phyloP scores from a whole-genome alignment of 2,888 invertebrate species.

The Leptinotarsa juncta region DNA sequence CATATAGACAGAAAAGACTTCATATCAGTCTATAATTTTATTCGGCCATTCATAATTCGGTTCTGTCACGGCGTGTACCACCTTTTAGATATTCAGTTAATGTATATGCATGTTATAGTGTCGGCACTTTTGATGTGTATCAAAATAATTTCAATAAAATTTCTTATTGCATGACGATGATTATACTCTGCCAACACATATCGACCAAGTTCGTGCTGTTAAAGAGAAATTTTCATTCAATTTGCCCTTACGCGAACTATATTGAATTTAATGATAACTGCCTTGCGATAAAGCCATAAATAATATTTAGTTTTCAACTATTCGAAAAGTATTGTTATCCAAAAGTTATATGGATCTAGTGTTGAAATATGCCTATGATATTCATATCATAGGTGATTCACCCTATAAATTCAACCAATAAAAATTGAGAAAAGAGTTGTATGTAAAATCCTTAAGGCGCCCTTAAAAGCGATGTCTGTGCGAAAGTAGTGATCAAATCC shows the following conservation, averaged over 20 bases:
- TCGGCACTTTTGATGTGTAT: background rate
- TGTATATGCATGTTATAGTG: background rate
- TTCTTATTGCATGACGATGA: slow-evolving; percentile 1
- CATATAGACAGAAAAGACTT: no score
- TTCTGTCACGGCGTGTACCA: no score
- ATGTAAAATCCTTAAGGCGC: no score
- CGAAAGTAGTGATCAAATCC: no score
- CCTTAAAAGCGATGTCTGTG: no score
- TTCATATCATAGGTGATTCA: no score
- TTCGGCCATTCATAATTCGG: no score
- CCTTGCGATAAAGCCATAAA: background rate
- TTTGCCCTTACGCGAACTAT: background rate
- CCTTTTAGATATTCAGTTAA: background rate
- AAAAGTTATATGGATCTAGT: background rate
- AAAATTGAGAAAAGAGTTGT: no score
- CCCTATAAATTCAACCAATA: no score
- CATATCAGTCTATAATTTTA: no score
- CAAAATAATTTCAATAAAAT: slow-evolving; percentile 5
- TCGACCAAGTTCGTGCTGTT: background rate
- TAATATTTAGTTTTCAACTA: background rate
- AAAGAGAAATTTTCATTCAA: background rate
- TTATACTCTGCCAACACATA: background rate
- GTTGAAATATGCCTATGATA: no score
- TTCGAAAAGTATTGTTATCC: background rate
- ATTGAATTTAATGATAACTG: background rate